Conservation (phyloP, 1,140 invertebrate species). For the Drosophila auraria region DNA sequence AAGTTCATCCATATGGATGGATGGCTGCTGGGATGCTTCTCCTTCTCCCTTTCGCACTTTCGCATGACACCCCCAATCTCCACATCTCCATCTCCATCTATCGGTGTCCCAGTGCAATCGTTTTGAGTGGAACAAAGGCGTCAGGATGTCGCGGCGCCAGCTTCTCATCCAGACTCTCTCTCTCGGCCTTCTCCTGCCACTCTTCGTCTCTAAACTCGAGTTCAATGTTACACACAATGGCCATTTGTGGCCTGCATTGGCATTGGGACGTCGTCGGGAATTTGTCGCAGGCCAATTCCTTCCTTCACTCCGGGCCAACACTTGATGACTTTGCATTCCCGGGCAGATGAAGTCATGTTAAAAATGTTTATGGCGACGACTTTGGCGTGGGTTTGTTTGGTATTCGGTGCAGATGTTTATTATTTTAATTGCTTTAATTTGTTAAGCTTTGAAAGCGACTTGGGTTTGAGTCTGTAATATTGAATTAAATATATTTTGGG, state of each 20-base stretch:
- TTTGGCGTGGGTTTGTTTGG: constrained; percentile 2
- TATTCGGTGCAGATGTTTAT: constrained; percentile 9
- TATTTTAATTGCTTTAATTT: constrained; percentile 5
- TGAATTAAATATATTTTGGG: background rate
- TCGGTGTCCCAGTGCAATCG: constrained; percentile 34
- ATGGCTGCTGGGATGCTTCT: constrained; percentile 1
- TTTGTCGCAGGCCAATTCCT: constrained; percentile 38
- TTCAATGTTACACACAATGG: constrained; percentile 56
- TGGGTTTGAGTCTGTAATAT: background rate
- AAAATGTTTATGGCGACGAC: constrained; percentile 1
- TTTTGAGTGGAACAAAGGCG: constrained; percentile 63
- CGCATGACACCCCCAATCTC: background rate
- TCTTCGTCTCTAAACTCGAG: constrained; percentile 35
- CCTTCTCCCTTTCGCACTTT: constrained; percentile 8
- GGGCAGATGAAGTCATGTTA: constrained; percentile 34
- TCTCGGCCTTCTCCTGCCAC: background rate
- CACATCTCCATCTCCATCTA: constrained; percentile 11
- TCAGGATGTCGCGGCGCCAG: constrained; percentile 75
- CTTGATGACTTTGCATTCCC: constrained; percentile 37
- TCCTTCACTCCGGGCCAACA: constrained; percentile 24
- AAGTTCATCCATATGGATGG: constrained; percentile 69
- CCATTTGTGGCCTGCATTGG: constrained; percentile 58
- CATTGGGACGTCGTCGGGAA: constrained; percentile 38
- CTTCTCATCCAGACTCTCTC: constrained; percentile 32
- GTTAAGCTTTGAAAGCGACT: background rate